Percentiles rank a stretch among this genome's conserved stretches.
These are phyloP conservation scores for Diogma glabrata DNA, from an alignment of 2,888 invertebrate genomes.

Conservation along the genomic window DNA sequence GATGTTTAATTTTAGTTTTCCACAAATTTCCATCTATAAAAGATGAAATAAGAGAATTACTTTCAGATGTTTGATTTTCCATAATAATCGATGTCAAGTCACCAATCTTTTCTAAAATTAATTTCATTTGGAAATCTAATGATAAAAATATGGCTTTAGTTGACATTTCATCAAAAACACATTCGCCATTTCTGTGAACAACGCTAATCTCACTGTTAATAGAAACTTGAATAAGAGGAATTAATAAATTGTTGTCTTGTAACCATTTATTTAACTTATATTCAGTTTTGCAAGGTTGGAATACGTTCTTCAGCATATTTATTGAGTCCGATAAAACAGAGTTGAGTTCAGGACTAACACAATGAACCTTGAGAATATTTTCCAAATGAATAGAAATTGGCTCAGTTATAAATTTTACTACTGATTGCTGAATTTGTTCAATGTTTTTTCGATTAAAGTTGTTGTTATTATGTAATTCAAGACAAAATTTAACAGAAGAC, in stretches of 20 bases:
- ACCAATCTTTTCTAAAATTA: not conserved
- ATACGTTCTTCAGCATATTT: not conserved
- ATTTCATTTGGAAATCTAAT: not conserved
- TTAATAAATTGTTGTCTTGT: not conserved
- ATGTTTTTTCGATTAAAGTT: not conserved
- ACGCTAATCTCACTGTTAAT: not conserved
- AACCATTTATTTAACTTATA: not conserved
- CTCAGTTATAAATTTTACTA: not conserved
- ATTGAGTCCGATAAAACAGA: not conserved
- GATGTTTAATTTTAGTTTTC: too few relatives aligned
- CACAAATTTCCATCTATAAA: constrained; percentile 21
- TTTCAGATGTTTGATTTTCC: not conserved
- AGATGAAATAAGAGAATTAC: constrained; percentile 7
- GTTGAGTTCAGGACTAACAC: not conserved
- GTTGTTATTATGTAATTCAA: not conserved
- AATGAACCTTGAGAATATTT: not conserved
- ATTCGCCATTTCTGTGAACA: not conserved
- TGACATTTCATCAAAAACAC: not conserved
- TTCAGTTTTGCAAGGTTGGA: not conserved
- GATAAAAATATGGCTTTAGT: not conserved
- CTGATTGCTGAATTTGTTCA: not conserved
- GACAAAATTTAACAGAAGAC: not conserved
- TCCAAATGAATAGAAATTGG: not conserved
- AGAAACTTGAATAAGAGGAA: not conserved
- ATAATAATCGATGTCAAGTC: not conserved